Evolutionary conservation across 2,113 vertebrate species (phyloP).

Genomic region (Taxidea taxus): DNA sequence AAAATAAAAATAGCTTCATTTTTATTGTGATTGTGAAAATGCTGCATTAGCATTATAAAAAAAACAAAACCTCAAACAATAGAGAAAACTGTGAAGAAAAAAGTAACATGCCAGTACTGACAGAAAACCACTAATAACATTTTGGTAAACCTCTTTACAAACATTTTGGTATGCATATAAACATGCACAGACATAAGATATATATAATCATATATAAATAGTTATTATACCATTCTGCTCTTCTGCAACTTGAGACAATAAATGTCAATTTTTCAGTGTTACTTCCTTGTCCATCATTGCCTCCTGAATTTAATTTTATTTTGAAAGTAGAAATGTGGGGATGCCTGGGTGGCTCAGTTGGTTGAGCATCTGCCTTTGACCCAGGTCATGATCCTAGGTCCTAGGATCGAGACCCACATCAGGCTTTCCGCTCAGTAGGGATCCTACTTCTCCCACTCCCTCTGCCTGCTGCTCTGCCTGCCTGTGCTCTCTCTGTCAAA

Average conservation of each 20-base stretch:
- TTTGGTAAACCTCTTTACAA: slow-evolving; percentile 31
- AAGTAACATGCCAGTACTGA: not conserved
- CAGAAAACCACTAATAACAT: slow-evolving; percentile 20
- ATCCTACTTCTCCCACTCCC: too few species aligned
- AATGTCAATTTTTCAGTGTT: not conserved
- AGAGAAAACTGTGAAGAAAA: not conserved
- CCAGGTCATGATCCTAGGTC: too few species aligned
- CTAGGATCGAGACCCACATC: too few species aligned
- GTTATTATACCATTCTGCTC: not conserved
- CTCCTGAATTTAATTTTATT: slow-evolving; percentile 36
- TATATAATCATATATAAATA: not conserved
- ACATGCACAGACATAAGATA: slow-evolving; percentile 22
- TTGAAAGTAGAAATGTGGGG: not conserved
- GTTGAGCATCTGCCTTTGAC: too few species aligned
- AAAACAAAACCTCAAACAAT: not conserved
- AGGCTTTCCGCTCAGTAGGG: too few species aligned
- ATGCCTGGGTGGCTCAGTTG: too few species aligned
- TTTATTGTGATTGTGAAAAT: slow-evolving; percentile 21
- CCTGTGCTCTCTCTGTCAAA: too few species aligned
- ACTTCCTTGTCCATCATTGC: not conserved
- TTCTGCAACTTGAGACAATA: slow-evolving; percentile 18
- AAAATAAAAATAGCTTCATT: slow-evolving; percentile 44
- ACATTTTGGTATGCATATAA: not conserved
- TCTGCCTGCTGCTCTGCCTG: too few species aligned
- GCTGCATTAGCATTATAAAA: not conserved